phyloP scores from a whole-genome alignment of 1,140 invertebrate species.

The Calephelis nemesis region DNA sequence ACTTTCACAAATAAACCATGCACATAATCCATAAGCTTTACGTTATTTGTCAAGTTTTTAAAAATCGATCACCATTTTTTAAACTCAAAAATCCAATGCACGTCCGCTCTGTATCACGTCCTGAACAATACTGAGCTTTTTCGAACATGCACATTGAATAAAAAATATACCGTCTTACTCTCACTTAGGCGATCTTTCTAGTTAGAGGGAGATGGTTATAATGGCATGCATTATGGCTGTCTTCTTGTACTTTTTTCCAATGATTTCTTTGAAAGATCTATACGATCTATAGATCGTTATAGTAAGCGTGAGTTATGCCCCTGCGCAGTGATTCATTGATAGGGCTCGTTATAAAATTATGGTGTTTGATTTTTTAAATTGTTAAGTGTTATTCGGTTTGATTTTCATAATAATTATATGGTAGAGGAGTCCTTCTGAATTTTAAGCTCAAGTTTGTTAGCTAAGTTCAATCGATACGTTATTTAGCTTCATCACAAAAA shows the following conservation, averaged over 20 bases:
- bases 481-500: too few relatives aligned
- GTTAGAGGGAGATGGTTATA: constrained; percentile 45
- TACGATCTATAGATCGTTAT: constrained; percentile 59
- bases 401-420: constrained; percentile 5
- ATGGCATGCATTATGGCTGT: constrained; percentile 68
- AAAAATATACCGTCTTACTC: constrained; percentile 44
- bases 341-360: constrained; percentile 50
- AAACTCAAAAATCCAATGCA: constrained; percentile 24
- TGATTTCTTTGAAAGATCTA: constrained; percentile 67
- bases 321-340: constrained; percentile 54
- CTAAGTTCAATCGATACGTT: not conserved
- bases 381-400: constrained; percentile 20
- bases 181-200: constrained; percentile 9
- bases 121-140: constrained; percentile 39
- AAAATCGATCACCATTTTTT: constrained; percentile 20
- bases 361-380: constrained; percentile 25
- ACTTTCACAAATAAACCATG: constrained; percentile 2
- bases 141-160: constrained; percentile 52
- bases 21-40: constrained; percentile 12
- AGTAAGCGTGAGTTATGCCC: constrained; percentile 58
- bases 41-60: constrained; percentile 14
- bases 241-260: constrained; percentile 57
- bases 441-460: not conserved
- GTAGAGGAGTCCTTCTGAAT: constrained; percentile 1
- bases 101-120: constrained; percentile 29